Conservation (phyloP, 2,888 invertebrate species). For the Meteorus cinctellus region DNA sequence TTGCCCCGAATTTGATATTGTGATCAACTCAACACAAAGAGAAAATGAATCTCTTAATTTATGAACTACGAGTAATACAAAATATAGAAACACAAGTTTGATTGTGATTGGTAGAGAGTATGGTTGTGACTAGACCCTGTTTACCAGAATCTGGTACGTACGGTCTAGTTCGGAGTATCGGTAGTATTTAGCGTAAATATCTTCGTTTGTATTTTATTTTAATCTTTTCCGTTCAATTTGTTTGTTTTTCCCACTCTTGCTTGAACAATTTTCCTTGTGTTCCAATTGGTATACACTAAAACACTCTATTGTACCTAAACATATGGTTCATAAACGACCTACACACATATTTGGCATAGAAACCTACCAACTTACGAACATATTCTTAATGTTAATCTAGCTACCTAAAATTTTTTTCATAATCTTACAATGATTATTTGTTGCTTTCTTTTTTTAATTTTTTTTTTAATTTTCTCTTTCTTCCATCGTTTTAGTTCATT, state of each 20-base stretch:
- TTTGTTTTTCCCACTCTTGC: conserved; percentile 23
- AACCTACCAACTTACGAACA: conserved; percentile 66
- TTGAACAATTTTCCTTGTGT: conserved; percentile 23
- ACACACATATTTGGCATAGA: conserved; percentile 71
- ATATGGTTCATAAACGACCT: conserved; percentile 55
- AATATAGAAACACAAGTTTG: conserved; percentile 46
- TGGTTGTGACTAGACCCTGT: conserved; percentile 63
- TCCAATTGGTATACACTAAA: conserved; percentile 47
- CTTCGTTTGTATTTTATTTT: conserved; percentile 18
- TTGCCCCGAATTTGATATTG: background rate
- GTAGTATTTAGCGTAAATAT: conserved; percentile 44
- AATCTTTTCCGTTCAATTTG: conserved; percentile 27
- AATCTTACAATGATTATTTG: conserved; percentile 48
- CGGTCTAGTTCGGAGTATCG: conserved; percentile 49
- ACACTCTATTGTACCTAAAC: conserved; percentile 47
- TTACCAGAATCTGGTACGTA: conserved; percentile 59
- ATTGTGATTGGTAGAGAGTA: conserved; percentile 53
- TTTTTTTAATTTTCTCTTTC: conserved; percentile 17
- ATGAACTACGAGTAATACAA: conserved; percentile 31
- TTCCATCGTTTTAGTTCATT: conserved; percentile 19
- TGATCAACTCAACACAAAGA: background rate
- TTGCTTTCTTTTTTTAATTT: conserved; percentile 24
- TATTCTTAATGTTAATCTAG: conserved; percentile 53
- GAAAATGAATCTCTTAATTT: background rate
- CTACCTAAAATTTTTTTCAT: conserved; percentile 48